phyloP scores from a whole-genome alignment of 2,113 vertebrate species.

The Corythaixoides concolor region DNA sequence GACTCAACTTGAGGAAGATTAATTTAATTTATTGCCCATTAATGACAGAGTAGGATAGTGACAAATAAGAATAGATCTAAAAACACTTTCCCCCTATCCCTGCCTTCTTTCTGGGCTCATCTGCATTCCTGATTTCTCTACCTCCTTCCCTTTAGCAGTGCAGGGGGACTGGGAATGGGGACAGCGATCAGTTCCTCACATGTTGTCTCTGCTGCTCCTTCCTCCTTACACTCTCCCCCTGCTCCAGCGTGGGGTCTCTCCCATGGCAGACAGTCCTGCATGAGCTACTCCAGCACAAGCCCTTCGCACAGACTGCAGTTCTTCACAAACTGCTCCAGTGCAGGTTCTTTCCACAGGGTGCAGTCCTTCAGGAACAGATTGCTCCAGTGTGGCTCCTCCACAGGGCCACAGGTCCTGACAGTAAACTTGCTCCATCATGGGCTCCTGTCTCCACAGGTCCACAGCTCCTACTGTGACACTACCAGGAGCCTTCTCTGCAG shows the following conservation, averaged over 20 bases:
- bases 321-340: neutral
- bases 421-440: neutral
- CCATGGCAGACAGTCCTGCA: neutral
- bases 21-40: neutral
- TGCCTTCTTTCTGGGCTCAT: neutral
- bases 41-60: neutral
- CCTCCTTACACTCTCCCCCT: neutral
- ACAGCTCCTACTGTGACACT: too few relatives aligned
- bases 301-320: neutral
- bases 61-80: neutral
- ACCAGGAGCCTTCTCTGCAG: neutral
- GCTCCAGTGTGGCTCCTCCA: neutral
- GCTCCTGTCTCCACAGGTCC: neutral
- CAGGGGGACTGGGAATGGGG: neutral
- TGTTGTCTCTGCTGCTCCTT: neutral
- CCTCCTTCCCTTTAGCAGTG: neutral
- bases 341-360: accelerated
- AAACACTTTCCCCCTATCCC: accelerated
- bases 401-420: neutral
- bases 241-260: neutral
- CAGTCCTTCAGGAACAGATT: neutral
- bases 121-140: neutral
- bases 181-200: neutral
- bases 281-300: neutral
- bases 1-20: neutral